Evolutionary conservation across 2,888 invertebrate genomes (phyloP), one percentile per base, ranked within the genome.

Genomic region (Nasonovia ribisnigri): DNA sequence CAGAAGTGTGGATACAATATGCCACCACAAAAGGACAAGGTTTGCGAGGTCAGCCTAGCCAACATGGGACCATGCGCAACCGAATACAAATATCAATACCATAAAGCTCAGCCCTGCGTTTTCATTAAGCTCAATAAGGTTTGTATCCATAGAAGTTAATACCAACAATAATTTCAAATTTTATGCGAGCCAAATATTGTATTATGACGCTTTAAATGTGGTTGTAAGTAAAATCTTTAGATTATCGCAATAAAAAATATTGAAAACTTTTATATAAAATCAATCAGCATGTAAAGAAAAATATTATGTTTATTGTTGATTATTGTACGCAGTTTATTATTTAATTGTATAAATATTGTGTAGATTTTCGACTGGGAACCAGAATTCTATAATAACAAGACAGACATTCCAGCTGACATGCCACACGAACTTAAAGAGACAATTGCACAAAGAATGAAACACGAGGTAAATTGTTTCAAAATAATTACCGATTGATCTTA

Each of bases 61-160:
- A 94, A 95, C 6, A 96, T 96, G 95, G 96, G 96, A 0, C 96
- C 96, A 5, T 97, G 97, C 95, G 95, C 96, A 1, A 95, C 95
- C 1, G 95, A 96, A 11, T 92, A 92, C 84, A 95, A 95, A 24
- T 98, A 97, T 95, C 98, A 98, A 24, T 98, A 97, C 95, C 96
- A 96, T 94, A 96, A 96, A 88, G 97, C 97, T n/a, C 96, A 97
- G 84, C 98, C 98, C 11, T 99, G 99, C 96, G 96, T 99, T 94
- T 97, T 98, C 95, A 96, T 99, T 94, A 98, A 98, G 96, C 96
- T 99, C 92, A 99, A 99, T 96, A 97, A 97, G 96, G 97, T 97
- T 96, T 96, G 96, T 95, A 77, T 24, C 5, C 5, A 42, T n/a
- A 77, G 6, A 16, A 77, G 8, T 36, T 77, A 42, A 77, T 26